Percentiles rank a stretch among this genome's conserved stretches.
These are phyloP conservation scores for Zaprionus ornatus DNA, from an alignment of 1,140 invertebrate genomes.

Conservation along the genomic window DNA sequence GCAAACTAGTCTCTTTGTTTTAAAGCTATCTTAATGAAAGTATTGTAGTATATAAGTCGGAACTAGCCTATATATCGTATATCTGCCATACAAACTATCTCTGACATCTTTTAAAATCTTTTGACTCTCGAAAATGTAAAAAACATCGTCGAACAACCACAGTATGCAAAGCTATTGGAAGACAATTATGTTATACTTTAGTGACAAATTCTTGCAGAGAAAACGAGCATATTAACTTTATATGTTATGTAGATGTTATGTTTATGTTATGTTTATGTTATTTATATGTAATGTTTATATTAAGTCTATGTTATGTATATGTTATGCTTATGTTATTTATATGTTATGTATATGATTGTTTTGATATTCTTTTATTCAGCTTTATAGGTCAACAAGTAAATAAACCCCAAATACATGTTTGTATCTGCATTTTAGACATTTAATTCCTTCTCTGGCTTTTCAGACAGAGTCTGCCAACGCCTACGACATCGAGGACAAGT, in stretches of 20 bases:
- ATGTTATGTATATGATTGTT: not conserved
- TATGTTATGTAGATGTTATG: not conserved
- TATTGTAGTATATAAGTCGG: too few species aligned
- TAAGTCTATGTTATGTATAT: too few species aligned
- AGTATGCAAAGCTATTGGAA: not conserved
- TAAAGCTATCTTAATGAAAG: too few species aligned
- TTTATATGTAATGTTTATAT: not conserved
- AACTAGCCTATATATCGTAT: too few species aligned
- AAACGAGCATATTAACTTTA: not conserved
- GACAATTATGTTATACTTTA: not conserved
- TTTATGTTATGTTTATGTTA: not conserved
- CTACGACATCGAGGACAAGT: not conserved
- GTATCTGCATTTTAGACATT: not conserved
- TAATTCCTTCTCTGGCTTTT: not conserved
- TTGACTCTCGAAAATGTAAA: not conserved
- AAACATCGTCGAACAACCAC: not conserved
- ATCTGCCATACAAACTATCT: too few species aligned
- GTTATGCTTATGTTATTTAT: too few species aligned
- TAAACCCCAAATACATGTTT: not conserved
- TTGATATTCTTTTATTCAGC: not conserved
- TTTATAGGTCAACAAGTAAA: conserved; percentile 3
- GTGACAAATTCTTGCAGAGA: not conserved
- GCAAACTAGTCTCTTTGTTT: too few species aligned
- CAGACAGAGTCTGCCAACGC: not conserved
- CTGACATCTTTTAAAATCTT: not conserved